Percentiles rank a stretch among this genome's conserved stretches.
These are phyloP conservation scores for Odontomyia ornata DNA, from an alignment of 2,888 invertebrate genomes.

Conservation along the genomic window DNA sequence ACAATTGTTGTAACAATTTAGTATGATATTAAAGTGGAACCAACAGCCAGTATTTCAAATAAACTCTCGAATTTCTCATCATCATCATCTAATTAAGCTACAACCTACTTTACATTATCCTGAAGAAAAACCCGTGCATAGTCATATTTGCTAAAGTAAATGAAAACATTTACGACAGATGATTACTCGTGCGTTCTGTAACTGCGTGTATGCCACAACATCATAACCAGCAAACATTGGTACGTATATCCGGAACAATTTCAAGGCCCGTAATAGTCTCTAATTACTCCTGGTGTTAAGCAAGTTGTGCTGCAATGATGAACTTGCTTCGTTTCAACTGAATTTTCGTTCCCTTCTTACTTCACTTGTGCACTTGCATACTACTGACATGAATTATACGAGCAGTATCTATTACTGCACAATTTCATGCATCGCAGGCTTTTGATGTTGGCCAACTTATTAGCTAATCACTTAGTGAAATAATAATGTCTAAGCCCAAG, in stretches of 20 bases:
- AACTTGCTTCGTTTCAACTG: not conserved
- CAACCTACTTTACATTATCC: too few relatives aligned
- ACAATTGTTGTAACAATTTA: too few relatives aligned
- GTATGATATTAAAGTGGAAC: too few relatives aligned
- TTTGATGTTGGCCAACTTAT: conserved; percentile 34
- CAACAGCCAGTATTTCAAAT: too few relatives aligned
- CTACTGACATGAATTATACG: not conserved
- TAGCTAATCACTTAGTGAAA: conserved; percentile 24
- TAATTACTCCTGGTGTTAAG: conserved; percentile 25
- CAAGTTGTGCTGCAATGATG: conserved; percentile 27
- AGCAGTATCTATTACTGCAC: conserved; percentile 28
- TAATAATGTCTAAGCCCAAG: conserved; percentile 1
- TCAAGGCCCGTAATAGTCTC: conserved; percentile 23
- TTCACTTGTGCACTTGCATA: not conserved
- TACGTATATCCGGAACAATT: conserved; percentile 20
- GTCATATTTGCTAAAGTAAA: too few relatives aligned
- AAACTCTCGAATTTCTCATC: too few relatives aligned
- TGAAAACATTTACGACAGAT: too few relatives aligned
- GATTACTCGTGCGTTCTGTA: too few relatives aligned
- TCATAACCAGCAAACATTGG: too few relatives aligned
- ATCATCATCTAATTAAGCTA: too few relatives aligned
- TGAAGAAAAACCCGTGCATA: too few relatives aligned
- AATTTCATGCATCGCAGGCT: conserved; percentile 32
- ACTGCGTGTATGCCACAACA: too few relatives aligned
- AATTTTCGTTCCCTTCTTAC: conserved; percentile 11